Evolutionary conservation across 2,888 invertebrate genomes (phyloP), one percentile per base, ranked within the genome.

Genomic region (Tetanocera ferruginea): DNA sequence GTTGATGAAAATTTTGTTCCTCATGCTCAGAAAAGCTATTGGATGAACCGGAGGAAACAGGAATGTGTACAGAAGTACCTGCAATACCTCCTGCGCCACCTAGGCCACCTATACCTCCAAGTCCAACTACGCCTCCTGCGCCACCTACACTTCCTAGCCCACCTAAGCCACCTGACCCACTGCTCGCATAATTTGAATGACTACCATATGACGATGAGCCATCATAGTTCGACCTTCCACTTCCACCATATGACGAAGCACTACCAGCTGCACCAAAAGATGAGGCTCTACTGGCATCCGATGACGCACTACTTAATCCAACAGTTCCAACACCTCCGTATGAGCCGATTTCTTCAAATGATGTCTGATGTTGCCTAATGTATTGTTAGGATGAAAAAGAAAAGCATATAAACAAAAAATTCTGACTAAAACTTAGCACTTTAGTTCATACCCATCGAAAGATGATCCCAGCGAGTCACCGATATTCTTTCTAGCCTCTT

Each of bases 401-500:
- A 86, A 85, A 23, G 84, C 82, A 72, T 84, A 85, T 8, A 86
- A 81, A 77, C 8, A 31, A 28, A 31, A 66, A 66, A n/a, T 66
- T 3, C 28, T 17, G 5, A 37, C 37, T 6, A 66, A 37, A 5
- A 19, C 81, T 80, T 49, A 81, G 80, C 76, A 6, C 6, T 34
- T 49, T 31, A 5, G 19, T 34, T 76, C 83, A 55, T 81, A 83
- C 83, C 83, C 82, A 69, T 78, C 80, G 70, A 70, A 76, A 9
- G 78, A 80, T 34, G 57, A 43, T 23, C 83, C 85, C 4, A 83
- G 74, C 57, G 81, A 83, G 11, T 82, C 82, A 1, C 81, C 77
- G 14, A 86, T 80, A 6, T 84, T 85, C 57, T 83, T 83, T 55
- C 87, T 86, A 3, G 89, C 90, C 78, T 86, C 83, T n/a, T 86